A percentile compares a stretch with the other conserved stretches of the same genome.
Evolutionary conservation across 1,140 invertebrate genomes (phyloP).

Genomic region (Homarus americanus): DNA sequence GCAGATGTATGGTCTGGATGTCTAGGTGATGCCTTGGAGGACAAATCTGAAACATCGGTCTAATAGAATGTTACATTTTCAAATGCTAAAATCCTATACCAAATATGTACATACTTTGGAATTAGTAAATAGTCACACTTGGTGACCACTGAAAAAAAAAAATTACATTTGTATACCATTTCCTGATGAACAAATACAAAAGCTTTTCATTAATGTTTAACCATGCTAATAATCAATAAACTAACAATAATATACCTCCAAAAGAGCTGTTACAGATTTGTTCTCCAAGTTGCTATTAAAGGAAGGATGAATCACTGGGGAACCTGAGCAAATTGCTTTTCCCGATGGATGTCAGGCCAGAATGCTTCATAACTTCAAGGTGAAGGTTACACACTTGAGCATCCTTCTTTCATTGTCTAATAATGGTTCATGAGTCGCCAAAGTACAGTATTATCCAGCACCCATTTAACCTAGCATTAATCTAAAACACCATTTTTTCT

Average conservation of each 20-base stretch:
- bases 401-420: slow-evolving; percentile 29
- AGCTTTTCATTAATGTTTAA: background rate
- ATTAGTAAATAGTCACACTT: background rate
- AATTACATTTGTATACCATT: slow-evolving; percentile 1
- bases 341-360: slow-evolving; percentile 39
- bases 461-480: slow-evolving; percentile 25
- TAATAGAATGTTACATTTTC: background rate
- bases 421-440: background rate
- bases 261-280: slow-evolving; percentile 26
- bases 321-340: slow-evolving; percentile 63
- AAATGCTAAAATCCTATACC: background rate
- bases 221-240: background rate
- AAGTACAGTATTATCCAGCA: slow-evolving; percentile 13
- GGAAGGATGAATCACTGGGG: slow-evolving; percentile 57
- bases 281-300: slow-evolving; percentile 29
- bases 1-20: slow-evolving; percentile 32
- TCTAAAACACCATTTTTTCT: background rate
- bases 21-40: slow-evolving; percentile 33
- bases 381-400: slow-evolving; percentile 44
- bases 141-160: background rate
- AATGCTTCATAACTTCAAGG: slow-evolving; percentile 37
- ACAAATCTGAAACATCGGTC: slow-evolving; percentile 49
- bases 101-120: background rate
- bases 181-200: background rate
- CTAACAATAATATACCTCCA: background rate